Percentiles rank a stretch among this genome's conserved stretches.
phyloP scores from a whole-genome alignment of 1,140 invertebrate genomes.

The Hycleus cichorii region DNA sequence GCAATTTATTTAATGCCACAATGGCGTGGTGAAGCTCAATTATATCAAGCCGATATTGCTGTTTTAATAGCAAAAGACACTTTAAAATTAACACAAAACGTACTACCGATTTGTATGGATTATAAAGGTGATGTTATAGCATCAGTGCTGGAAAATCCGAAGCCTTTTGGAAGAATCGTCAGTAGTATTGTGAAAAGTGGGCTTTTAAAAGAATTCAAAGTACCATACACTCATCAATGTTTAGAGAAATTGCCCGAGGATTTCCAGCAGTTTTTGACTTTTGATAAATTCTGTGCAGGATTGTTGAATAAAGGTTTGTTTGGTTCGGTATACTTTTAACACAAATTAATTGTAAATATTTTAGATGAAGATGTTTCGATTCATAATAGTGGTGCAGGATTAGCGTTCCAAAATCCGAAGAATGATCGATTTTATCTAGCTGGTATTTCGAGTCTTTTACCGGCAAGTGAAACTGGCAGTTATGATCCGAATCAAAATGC shows the following conservation, averaged over 20 bases:
- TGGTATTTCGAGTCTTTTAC: neutral
- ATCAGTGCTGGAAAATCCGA: neutral
- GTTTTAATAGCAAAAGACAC: neutral
- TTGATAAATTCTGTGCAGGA: constrained; percentile 6
- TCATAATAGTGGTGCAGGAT: neutral
- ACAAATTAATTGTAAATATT: neutral
- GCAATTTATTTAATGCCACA: neutral
- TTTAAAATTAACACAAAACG: neutral
- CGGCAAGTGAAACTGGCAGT: neutral
- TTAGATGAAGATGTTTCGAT: neutral
- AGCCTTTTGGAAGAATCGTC: neutral
- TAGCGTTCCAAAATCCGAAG: too few relatives aligned
- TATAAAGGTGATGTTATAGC: neutral
- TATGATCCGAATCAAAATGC: neutral
- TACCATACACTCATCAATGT: neutral
- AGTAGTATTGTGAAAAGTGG: too few relatives aligned
- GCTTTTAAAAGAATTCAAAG: too few relatives aligned
- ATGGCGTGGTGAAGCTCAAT: neutral
- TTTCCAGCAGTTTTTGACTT: neutral
- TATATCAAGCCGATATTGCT: neutral
- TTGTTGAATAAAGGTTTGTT: neutral
- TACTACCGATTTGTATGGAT: constrained; percentile 1
- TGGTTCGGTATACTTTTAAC: neutral
- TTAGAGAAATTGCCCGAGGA: neutral
- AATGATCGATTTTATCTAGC: too few relatives aligned